These are phyloP conservation scores for Mycetomoellerius zeteki DNA, from an alignment of 1,140 invertebrate species.

Conservation along the genomic window DNA sequence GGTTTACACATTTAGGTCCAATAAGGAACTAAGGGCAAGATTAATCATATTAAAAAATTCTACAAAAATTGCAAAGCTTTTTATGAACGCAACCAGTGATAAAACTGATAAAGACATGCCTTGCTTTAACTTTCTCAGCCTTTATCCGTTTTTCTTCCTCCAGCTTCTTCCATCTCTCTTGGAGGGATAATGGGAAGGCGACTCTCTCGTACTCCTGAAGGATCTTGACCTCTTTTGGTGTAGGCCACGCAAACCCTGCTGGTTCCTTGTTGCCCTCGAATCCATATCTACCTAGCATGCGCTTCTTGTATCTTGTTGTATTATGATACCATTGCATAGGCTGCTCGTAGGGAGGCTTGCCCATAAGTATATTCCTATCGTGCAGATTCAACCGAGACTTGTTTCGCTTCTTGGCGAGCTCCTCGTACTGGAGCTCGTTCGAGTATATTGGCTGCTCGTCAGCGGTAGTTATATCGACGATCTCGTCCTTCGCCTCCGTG, in stretches of 20 bases:
- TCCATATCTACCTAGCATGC: conserved; percentile 89
- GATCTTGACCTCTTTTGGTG: conserved; percentile 87
- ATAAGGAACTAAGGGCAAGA: too few relatives aligned
- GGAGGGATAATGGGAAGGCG: conserved; percentile 88
- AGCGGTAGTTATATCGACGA: conserved; percentile 63
- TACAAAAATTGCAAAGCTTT: too few relatives aligned
- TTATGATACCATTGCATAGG: conserved; percentile 86
- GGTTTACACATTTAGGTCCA: too few relatives aligned
- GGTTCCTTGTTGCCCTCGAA: conserved; percentile 83
- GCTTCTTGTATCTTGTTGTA: conserved; percentile 88
- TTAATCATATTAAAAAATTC: too few relatives aligned
- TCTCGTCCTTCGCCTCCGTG: not conserved
- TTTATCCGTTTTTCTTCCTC: conserved; percentile 81
- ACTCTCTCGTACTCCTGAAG: conserved; percentile 89
- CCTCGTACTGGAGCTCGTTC: conserved; percentile 37
- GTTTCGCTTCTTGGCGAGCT: conserved; percentile 84
- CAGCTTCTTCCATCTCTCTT: conserved; percentile 87
- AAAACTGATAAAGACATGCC: conserved; percentile 70
- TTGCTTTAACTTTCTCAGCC: conserved; percentile 81
- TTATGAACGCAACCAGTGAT: too few relatives aligned
- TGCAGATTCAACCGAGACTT: conserved; percentile 88
- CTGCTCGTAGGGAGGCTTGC: conserved; percentile 86
- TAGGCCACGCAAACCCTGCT: conserved; percentile 89
- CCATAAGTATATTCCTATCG: conserved; percentile 88
- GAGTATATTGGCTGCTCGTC: conserved; percentile 71